Percentiles rank a stretch among this genome's conserved stretches.
Conservation (phyloP, 2,797 vertebrate species). For the Pseudocheirus occidentalis region DNA sequence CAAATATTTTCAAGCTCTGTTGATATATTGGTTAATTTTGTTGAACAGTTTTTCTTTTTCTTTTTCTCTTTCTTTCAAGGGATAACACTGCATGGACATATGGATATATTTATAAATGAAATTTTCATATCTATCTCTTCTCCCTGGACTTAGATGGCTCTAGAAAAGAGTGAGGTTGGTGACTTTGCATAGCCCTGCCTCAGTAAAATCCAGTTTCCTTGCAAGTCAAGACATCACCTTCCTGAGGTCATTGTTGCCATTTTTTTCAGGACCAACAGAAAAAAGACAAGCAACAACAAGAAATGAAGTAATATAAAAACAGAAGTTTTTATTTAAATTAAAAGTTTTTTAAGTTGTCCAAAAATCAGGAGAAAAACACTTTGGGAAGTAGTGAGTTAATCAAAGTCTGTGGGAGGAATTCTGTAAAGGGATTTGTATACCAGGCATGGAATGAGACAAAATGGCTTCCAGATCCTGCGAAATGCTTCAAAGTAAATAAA, state of each 20-base stretch:
- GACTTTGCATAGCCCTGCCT: too few relatives aligned
- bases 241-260: neutral
- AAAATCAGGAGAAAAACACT: neutral
- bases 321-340: neutral
- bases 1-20: neutral
- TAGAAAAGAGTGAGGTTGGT: too few relatives aligned
- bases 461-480: neutral
- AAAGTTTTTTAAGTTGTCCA: neutral
- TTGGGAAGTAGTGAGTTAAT: neutral
- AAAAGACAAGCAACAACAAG: neutral
- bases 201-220: neutral
- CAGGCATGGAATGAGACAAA: neutral
- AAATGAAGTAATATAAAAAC: neutral
- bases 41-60: neutral
- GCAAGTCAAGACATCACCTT: neutral
- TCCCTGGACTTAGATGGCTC: too few relatives aligned
- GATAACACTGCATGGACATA: neutral
- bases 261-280: too few relatives aligned
- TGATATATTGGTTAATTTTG: neutral
- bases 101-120: neutral
- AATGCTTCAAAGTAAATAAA: neutral
- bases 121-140: neutral
- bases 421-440: neutral
- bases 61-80: neutral
- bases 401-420: neutral